Evolutionary conservation across 2,113 vertebrate genomes (phyloP), one percentile per base, ranked within the genome.

Genomic region (Ophiodon elongatus): DNA sequence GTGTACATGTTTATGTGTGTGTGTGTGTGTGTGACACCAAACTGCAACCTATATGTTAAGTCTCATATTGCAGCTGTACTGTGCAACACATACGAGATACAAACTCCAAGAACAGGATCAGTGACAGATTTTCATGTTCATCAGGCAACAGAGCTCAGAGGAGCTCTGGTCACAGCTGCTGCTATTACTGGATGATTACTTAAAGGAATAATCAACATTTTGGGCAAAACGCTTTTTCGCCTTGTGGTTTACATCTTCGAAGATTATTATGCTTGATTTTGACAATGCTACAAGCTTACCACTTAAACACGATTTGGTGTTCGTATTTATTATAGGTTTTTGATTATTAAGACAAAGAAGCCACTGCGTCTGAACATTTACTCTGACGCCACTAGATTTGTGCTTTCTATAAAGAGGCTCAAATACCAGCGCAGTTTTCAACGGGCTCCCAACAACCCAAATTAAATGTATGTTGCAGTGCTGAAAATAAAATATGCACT

Each of bases 381-480:
- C 10, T 17, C 11, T n/a, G 4, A 15, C n/a, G 41, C n/a, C 45
- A 43, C 14, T 23, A 33, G 35, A 33, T 69, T 29, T 67, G 9
- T 25, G 19, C 81, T 60, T 39, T 74, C 41, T 68, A 11, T 52
- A 59, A 68, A 69, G 80, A 66, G 39, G 29, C 14, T 27, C 3
- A 79, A 65, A 83, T 72, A 45, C 14, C 43, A 73, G 43, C 9
- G 9, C 9, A 39, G 41, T 76, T 73, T 74, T 80, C n/a, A 77
- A 59, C 7, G 1, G 29, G 64, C 35, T 73, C 39, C 31, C n/a
- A 62, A 66, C 73, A 81, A 63, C 29, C 31, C 27, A 79, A 75
- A 85, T 78, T 19, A 67, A 89, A 82, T 85, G 25, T 71, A 72
- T 57, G 64, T 64, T 75, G 63, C 80, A 85, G 75, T 72, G 66